phyloP scores from a whole-genome alignment of 2,888 invertebrate species.

The Hermodice carunculata region DNA sequence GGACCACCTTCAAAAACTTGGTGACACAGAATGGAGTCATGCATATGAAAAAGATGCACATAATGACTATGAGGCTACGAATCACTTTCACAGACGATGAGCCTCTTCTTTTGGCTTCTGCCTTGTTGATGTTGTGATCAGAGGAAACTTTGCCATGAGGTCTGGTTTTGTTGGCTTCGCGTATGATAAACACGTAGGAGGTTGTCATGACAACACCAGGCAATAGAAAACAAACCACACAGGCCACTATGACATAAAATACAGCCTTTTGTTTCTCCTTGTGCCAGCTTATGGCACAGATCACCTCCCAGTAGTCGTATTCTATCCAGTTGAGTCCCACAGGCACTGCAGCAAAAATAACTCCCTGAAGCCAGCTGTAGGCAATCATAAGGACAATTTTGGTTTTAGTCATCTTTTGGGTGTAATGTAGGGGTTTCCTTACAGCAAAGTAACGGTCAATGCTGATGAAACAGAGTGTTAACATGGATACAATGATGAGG shows the following conservation, averaged over 20 bases:
- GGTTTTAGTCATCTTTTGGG: conserved; percentile 39
- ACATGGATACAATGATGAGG: conserved; percentile 67
- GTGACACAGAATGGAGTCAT: conserved; percentile 68
- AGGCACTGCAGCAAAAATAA: conserved; percentile 54
- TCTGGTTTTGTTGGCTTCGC: conserved; percentile 5
- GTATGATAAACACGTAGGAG: conserved; percentile 51
- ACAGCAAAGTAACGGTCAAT: conserved; percentile 64
- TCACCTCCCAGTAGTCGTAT: conserved; percentile 67
- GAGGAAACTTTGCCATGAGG: not conserved
- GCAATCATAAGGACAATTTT: conserved; percentile 42
- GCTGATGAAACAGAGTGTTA: conserved; percentile 65
- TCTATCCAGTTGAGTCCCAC: conserved; percentile 54
- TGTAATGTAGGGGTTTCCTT: conserved; percentile 55
- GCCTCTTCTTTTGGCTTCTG: conserved; percentile 1
- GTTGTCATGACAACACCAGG: conserved; percentile 55
- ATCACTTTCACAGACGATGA: conserved; percentile 42
- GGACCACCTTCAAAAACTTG: conserved; percentile 63
- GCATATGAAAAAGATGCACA: conserved; percentile 63
- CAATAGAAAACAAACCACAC: conserved; percentile 55
- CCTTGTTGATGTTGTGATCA: not conserved
- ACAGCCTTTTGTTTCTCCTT: conserved; percentile 43
- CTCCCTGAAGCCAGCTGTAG: conserved; percentile 63
- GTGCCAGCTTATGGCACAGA: conserved; percentile 66
- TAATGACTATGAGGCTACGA: conserved; percentile 60
- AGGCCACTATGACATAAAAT: conserved; percentile 60